Evolutionary conservation across 1,140 invertebrate species (phyloP), one percentile per base, ranked within the genome.

Genomic region (Melipona quadrifasciata): DNA sequence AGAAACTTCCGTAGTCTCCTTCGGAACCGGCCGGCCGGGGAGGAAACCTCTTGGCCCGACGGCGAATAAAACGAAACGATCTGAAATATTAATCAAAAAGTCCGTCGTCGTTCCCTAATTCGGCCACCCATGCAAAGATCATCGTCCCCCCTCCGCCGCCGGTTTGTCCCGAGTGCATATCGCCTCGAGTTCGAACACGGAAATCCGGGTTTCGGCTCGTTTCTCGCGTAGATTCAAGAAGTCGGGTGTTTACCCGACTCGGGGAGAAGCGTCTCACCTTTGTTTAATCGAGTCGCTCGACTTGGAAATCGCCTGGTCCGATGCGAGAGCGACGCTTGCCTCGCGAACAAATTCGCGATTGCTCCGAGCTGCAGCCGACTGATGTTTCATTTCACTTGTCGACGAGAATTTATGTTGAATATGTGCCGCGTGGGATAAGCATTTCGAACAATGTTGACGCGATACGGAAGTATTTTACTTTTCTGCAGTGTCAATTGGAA

Each of bases 21-120:
- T 39, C 24, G 1, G 31, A 53, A 55, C 71, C 39, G 39, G 39
- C 39, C 8, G 39, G 39, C 39, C 39, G 39, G 8, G 39, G 39
- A 47, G 39, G 39, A 8, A 47, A 47, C 39, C 39, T 47, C 39
- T 47, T 47, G 19, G 72, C 34, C 14, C 70, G 19, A 12, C 53
- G 11, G 11, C 14, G 64, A 76, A 82, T 58, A 57, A 77, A 68
- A 61, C 80, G 61, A 39, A 55, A 27, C 53, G 39, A n/a, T 14
- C n/a, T 82, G 39, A 82, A 68, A 77, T 82, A 68, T 82, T 82
- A 82, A 82, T 76, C 31, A 31, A 68, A 31, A 67, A 24, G 24
- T 55, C 61, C 31, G 14, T 24, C 68, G 1, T 5, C 17, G 8
- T 24, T 10, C 12, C 11, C n/a, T 19, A 10, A 57, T 31, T 27